These are phyloP conservation scores for Acanthoscelides obtectus DNA, from an alignment of 2,888 invertebrate genomes.

Conservation along the genomic window DNA sequence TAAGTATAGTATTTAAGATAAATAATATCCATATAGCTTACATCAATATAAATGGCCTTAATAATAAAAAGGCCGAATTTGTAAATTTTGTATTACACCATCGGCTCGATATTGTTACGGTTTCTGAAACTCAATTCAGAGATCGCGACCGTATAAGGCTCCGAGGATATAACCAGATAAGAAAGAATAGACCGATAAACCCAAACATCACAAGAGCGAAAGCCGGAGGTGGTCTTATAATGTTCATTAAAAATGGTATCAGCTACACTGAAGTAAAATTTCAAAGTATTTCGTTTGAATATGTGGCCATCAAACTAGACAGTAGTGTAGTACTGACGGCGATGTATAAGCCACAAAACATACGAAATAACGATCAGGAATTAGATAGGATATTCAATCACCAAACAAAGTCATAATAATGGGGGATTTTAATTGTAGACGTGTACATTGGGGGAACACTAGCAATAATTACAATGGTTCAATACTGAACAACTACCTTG, in stretches of 20 bases:
- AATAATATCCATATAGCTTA: neutral
- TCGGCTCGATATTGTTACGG: neutral
- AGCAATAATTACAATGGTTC: no score
- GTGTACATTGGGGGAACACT: no score
- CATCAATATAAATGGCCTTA: neutral
- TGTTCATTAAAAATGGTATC: no score
- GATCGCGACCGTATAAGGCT: neutral
- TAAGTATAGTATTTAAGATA: neutral
- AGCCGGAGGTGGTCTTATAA: no score
- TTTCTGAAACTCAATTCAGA: neutral
- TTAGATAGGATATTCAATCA: neutral
- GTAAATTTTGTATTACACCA: neutral
- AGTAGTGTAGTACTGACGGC: neutral
- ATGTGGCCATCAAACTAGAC: neutral
- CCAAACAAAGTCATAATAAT: neutral
- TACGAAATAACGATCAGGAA: neutral
- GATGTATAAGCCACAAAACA: no score
- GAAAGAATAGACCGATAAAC: no score
- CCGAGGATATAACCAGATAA: no score
- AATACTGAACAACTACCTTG: no score
- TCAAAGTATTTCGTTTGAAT: neutral
- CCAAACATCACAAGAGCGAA: no score
- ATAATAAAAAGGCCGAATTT: neutral
- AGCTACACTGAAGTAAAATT: no score
- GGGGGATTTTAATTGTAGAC: neutral